phyloP scores from a whole-genome alignment of 2,113 vertebrate genomes.

The Tonatia bakeri region DNA sequence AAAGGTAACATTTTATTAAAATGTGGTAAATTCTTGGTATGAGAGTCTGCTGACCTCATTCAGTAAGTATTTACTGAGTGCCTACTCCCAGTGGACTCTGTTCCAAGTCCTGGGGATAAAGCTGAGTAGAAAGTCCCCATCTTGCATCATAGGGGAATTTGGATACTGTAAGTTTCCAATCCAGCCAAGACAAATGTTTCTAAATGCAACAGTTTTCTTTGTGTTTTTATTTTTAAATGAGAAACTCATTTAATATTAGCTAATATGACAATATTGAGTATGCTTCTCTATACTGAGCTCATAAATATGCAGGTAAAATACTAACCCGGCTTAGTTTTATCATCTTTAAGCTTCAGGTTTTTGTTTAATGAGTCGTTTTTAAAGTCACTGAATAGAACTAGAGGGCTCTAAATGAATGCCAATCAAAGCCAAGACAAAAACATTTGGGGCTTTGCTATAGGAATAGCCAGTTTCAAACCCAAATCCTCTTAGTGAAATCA shows the following conservation, averaged over 20 bases:
- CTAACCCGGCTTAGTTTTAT: not conserved
- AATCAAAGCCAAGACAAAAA: not conserved
- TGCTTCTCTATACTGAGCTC: not conserved
- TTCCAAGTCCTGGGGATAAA: not conserved
- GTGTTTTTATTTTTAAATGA: conserved; percentile 1
- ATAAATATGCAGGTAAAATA: conserved; percentile 16
- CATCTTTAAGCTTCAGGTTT: not conserved
- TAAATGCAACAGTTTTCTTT: not conserved
- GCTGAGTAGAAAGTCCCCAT: not conserved
- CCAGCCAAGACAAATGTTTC: not conserved
- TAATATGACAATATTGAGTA: not conserved
- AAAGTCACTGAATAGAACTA: not conserved
- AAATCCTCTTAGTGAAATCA: not conserved
- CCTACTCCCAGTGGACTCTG: not conserved
- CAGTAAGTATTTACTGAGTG: not conserved
- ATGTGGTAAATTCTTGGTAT: not conserved
- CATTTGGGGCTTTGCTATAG: not conserved
- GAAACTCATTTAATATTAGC: not conserved
- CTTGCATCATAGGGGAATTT: not conserved
- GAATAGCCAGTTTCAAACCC: not conserved
- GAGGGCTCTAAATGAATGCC: not conserved
- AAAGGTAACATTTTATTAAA: not conserved
- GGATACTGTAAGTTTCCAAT: not conserved
- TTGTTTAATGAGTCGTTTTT: not conserved
- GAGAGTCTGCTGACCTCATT: not conserved